Conservation (phyloP, 2,797 vertebrate genomes). For the Leucoraja ocellata region DNA sequence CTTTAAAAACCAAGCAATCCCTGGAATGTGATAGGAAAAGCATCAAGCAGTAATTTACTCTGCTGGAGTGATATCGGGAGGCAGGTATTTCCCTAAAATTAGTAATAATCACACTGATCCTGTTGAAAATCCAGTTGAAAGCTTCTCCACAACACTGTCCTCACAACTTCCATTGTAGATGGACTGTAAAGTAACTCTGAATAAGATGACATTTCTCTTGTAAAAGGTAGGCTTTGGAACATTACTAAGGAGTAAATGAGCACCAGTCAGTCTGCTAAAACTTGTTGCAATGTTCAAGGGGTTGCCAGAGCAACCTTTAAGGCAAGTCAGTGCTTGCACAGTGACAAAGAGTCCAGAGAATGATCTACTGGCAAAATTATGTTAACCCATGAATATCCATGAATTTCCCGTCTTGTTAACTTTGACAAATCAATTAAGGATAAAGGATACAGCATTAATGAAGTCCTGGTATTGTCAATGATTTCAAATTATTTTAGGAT, state of each 20-base stretch:
- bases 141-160: neutral
- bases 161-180: neutral
- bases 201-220: neutral
- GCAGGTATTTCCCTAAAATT: neutral
- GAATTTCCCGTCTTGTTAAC: neutral
- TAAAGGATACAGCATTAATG: constrained; percentile 1
- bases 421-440: neutral
- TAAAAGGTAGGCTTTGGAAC: neutral
- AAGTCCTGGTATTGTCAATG: neutral
- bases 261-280: neutral
- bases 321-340: neutral
- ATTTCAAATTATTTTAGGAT: neutral
- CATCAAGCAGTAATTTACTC: neutral
- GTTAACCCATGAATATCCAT: constrained; percentile 11
- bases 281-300: neutral
- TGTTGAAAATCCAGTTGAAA: neutral
- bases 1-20: neutral
- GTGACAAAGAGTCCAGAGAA: neutral
- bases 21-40: neutral
- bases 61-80: neutral
- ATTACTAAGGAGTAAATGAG: neutral
- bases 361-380: constrained; percentile 13
- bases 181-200: neutral
- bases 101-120: neutral
- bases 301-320: constrained; percentile 3